Percentiles rank a stretch among this genome's conserved stretches.
These are phyloP conservation scores for Drosophila eohydei DNA, from an alignment of 2,888 invertebrate genomes.

Conservation along the genomic window DNA sequence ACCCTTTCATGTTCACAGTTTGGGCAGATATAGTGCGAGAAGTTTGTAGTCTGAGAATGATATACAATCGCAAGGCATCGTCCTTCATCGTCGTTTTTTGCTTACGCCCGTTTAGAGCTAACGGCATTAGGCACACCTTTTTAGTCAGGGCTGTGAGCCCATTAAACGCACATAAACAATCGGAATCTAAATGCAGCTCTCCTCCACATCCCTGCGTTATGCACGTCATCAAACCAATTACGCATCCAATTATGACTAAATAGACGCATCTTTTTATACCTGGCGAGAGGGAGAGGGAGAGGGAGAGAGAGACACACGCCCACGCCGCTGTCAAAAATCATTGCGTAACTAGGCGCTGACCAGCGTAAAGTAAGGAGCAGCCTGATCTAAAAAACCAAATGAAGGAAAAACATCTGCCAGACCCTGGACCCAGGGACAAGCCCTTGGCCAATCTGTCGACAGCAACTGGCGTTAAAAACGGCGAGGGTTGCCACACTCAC, in stretches of 20 bases:
- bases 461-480: conserved; percentile 62
- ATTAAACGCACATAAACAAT: conserved; percentile 29
- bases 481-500: conserved; percentile 63
- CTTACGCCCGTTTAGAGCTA: background rate
- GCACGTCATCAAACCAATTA: conserved; percentile 62
- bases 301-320: conserved; percentile 2
- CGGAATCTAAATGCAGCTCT: background rate
- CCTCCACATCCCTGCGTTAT: conserved; percentile 29
- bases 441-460: conserved; percentile 58
- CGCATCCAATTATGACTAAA: conserved; percentile 74
- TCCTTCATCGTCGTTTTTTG: background rate
- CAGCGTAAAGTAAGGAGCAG: conserved; percentile 4
- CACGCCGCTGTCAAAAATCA: conserved; percentile 57
- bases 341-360: conserved; percentile 68
- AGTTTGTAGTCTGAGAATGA: background rate
- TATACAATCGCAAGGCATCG: background rate
- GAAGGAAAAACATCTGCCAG: conserved; percentile 65
- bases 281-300: background rate
- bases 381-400: conserved; percentile 10
- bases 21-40: too few relatives aligned
- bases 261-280: conserved; percentile 68
- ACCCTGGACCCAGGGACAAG: conserved; percentile 13
- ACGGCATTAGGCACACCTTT: conserved; percentile 34
- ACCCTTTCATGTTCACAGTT: too few relatives aligned
- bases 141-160: conserved; percentile 1